Conservation (phyloP, 2,797 vertebrate species). For the Synanceia verrucosa region DNA sequence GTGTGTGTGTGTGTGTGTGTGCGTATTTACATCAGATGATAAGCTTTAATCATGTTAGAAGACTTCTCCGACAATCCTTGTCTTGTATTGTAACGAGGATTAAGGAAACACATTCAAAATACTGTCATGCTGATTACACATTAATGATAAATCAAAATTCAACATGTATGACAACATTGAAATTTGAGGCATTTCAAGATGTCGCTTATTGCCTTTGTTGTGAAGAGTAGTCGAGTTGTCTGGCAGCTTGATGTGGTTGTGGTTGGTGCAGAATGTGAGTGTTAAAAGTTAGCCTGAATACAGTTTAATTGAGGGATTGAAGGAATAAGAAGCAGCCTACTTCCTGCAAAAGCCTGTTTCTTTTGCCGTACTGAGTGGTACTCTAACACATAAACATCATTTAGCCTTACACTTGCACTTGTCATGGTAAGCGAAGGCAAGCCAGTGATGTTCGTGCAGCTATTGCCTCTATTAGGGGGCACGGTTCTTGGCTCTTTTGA, state of each 20-base stretch:
- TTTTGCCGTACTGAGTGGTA: constrained; percentile 25
- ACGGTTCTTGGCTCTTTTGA: constrained; percentile 61
- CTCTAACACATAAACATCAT: constrained; percentile 24
- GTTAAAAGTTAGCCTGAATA: neutral
- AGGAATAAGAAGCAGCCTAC: constrained; percentile 1
- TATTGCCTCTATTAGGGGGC: constrained; percentile 54
- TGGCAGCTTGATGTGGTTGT: constrained; percentile 5
- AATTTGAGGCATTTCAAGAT: neutral
- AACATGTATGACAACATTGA: neutral
- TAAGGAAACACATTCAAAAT: neutral
- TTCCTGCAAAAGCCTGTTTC: constrained; percentile 15
- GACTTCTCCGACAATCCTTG: too few relatives aligned
- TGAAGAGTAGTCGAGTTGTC: neutral
- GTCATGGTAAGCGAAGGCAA: constrained; percentile 29
- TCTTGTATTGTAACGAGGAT: neutral
- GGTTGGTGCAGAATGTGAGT: neutral
- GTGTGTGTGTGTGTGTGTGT: neutral
- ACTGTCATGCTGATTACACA: neutral
- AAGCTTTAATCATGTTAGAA: neutral
- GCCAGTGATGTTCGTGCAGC: constrained; percentile 8
- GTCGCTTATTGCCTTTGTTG: neutral
- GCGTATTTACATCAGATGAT: neutral
- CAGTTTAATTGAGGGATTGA: constrained; percentile 14
- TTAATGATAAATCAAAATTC: neutral
- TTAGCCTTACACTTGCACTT: constrained; percentile 43